Conservation (phyloP, 2,113 vertebrate genomes). For the Siniperca knerii region DNA sequence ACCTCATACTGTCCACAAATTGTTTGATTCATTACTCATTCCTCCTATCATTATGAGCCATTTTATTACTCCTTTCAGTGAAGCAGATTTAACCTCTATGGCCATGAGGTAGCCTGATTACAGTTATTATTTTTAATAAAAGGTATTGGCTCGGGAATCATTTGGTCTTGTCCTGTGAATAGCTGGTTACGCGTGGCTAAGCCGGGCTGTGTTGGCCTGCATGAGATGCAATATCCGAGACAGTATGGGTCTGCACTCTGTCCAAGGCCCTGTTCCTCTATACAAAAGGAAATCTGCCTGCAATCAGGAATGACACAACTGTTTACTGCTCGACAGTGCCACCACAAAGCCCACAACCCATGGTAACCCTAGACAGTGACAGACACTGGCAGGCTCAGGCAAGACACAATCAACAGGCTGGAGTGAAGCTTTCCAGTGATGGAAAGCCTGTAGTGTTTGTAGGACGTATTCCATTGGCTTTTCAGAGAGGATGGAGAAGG, state of each 20-base stretch:
- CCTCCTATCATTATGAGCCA: conserved; percentile 59
- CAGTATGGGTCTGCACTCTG: conserved; percentile 47
- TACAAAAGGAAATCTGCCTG: conserved; percentile 73
- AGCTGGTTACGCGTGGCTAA: conserved; percentile 59
- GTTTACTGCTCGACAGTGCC: conserved; percentile 66
- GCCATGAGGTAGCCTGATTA: conserved; percentile 78
- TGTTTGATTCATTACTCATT: conserved; percentile 75
- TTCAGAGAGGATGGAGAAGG: conserved; percentile 65
- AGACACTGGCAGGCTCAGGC: conserved; percentile 60
- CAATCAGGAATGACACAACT: conserved; percentile 74
- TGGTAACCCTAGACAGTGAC: conserved; percentile 64
- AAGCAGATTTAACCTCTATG: conserved; percentile 69
- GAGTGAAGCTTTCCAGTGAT: conserved; percentile 71
- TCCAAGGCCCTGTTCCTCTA: conserved; percentile 39
- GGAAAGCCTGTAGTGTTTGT: conserved; percentile 65
- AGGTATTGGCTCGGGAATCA: conserved; percentile 75
- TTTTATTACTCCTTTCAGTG: conserved; percentile 77
- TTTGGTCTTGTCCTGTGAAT: conserved; percentile 71
- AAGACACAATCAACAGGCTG: conserved; percentile 74
- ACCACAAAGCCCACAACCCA: conserved; percentile 40
- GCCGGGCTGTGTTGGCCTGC: conserved; percentile 43
- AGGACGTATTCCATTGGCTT: conserved; percentile 67
- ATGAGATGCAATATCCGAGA: conserved; percentile 65
- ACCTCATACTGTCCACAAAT: conserved; percentile 50
- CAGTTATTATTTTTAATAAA: conserved; percentile 85